Percentiles rank a stretch among this genome's conserved stretches.
Conservation (phyloP, 2,888 invertebrate genomes). For the Neocrepidodera transversa region DNA sequence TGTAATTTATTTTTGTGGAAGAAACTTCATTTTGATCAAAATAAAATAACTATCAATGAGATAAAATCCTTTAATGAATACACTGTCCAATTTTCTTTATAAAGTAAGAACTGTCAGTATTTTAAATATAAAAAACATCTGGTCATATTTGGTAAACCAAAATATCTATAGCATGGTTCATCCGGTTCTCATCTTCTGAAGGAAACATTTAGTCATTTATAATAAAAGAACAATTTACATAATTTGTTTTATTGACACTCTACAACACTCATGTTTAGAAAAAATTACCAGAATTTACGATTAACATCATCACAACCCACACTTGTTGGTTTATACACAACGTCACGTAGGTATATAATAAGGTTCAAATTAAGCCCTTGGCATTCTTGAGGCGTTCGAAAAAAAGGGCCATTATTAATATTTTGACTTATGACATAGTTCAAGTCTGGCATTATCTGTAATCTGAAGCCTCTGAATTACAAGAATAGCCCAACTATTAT, state of each 20-base stretch:
- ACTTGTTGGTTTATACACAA: not conserved
- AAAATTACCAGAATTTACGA: not conserved
- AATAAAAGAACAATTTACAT: not conserved
- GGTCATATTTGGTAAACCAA: too few species aligned
- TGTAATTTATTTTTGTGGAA: too few species aligned
- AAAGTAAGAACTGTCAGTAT: too few species aligned
- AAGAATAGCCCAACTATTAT: constrained; percentile 41
- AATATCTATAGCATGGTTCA: too few species aligned
- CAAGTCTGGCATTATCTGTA: constrained; percentile 37
- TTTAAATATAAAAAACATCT: too few species aligned
- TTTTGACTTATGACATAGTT: constrained; percentile 37
- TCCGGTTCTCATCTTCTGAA: too few species aligned
- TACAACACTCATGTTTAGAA: not conserved
- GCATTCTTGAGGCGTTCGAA: constrained; percentile 14
- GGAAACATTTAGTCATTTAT: too few species aligned
- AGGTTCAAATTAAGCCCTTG: constrained; percentile 22
- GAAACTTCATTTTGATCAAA: too few species aligned
- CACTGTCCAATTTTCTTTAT: too few species aligned
- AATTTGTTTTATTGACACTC: not conserved
- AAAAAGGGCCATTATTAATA: constrained; percentile 35
- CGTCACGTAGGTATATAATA: constrained; percentile 7
- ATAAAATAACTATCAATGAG: too few species aligned
- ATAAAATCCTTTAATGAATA: too few species aligned
- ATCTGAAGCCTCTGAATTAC: constrained; percentile 44
- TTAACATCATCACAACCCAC: not conserved